Evolutionary conservation across 2,797 vertebrate species (phyloP), one percentile per base, ranked within the genome.

Genomic region (Microctenopoma steveboyesi): DNA sequence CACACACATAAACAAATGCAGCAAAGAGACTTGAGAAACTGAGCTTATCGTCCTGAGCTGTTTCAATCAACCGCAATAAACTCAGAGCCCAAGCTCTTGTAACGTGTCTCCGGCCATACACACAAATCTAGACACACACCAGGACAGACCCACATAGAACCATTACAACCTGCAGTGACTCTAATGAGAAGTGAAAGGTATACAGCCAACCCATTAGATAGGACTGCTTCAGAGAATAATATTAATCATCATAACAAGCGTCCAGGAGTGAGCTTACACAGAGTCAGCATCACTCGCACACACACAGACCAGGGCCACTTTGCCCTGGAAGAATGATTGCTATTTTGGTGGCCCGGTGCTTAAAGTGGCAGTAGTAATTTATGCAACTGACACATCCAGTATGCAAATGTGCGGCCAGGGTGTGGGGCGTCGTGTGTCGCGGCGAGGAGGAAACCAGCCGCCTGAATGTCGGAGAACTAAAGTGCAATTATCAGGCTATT

Each of bases 401-500:
- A 95, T 95, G 94, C 92, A 95, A 95, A 95, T 95, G 90, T 86
- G 86, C 82, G 92, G 86, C 89, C 86, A 42, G 89, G 92, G 91
- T 89, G 91, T 79, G 91, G 89, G 91, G 89, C 76, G 86, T 82
- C 78, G 68, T 81, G 89, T 90, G 89, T 91, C 82, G 84, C 48
- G 72, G 84, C 37, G 78, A 86, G 72, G 82, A 84, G 86, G 81
- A 90, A 22, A 91, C 88, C 88, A 92, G 92, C 88, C 88, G 90
- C 83, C 90, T 92, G 91, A 92, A 93, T 91, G 90, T 90, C 87
- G 86, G 78, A 89, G 91, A 94, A 94, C 94, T 94, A 94, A 94
- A 94, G 92, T 92, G 92, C 93, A 95, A 95, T 95, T 94, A 95
- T 93, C 91, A 88, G 91, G 91, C 94, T 94, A 95, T 94, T 94